A percentile compares a stretch with the other conserved stretches of the same genome.
Evolutionary conservation across 2,797 vertebrate genomes (phyloP).

Genomic region (Myiotriccus ornatus): DNA sequence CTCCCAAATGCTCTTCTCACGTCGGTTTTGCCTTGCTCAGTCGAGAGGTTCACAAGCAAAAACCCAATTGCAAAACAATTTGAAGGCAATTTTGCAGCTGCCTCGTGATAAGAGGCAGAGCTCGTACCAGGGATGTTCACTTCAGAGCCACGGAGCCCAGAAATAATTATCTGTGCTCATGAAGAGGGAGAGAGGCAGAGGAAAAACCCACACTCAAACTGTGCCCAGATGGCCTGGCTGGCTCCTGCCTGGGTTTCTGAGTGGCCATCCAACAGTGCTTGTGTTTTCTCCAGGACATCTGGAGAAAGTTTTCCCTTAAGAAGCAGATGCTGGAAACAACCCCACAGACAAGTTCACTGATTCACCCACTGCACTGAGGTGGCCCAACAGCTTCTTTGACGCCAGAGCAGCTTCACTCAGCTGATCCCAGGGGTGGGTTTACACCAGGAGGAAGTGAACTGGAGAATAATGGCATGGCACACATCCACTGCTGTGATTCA

Average conservation of each 20-base stretch:
- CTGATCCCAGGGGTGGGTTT: neutral
- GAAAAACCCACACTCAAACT: neutral
- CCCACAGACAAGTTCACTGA: too few relatives aligned
- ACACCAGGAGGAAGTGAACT: neutral
- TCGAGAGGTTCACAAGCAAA: neutral
- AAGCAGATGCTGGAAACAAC: neutral
- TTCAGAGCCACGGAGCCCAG: neutral
- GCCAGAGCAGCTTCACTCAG: neutral
- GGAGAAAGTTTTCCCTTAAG: neutral
- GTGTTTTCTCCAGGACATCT: neutral
- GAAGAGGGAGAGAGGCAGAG: too few relatives aligned
- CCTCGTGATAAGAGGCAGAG: neutral
- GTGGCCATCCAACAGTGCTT: fast-evolving
- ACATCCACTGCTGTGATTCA: neutral
- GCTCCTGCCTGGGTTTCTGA: neutral
- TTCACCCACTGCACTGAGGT: neutral
- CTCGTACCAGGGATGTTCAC: neutral
- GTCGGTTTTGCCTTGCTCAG: neutral
- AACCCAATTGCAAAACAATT: slow-evolving; percentile 24
- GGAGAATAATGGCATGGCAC: neutral
- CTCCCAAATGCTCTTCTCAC: neutral
- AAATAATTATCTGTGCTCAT: neutral
- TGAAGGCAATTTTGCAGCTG: slow-evolving; percentile 31
- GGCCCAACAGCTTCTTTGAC: fast-evolving
- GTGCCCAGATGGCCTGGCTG: neutral